These are phyloP conservation scores for Drosophila seclusa DNA, from an alignment of 2,888 invertebrate genomes.

Conservation along the genomic window DNA sequence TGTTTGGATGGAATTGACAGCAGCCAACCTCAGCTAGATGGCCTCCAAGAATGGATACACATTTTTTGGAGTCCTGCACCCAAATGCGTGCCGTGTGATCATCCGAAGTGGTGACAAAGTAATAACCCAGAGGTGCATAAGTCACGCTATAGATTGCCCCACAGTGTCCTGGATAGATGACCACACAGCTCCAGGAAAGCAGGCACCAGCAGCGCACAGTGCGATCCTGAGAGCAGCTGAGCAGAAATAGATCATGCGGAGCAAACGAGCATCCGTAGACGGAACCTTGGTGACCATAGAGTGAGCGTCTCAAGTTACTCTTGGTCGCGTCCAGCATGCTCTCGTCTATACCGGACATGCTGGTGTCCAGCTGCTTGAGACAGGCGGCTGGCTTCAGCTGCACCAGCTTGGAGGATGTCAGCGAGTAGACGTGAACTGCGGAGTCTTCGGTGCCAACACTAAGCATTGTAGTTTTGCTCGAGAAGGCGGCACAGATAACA, in stretches of 20 bases:
- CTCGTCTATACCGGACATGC: slow-evolving; percentile 47
- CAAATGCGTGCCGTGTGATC: slow-evolving; percentile 64
- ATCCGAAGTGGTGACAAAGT: slow-evolving; percentile 56
- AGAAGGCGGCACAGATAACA: slow-evolving; percentile 55
- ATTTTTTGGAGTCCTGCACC: slow-evolving; percentile 49
- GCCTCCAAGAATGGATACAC: slow-evolving; percentile 46
- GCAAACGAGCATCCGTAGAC: slow-evolving; percentile 50
- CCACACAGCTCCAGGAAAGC: slow-evolving; percentile 63
- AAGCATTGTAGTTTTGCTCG: slow-evolving; percentile 47
- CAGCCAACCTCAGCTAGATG: slow-evolving; percentile 52
- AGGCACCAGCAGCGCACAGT: slow-evolving; percentile 66
- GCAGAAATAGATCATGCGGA: slow-evolving; percentile 48
- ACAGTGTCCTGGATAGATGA: slow-evolving; percentile 62
- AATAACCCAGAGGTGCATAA: slow-evolving; percentile 60
- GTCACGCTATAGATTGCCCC: slow-evolving; percentile 40
- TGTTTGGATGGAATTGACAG: slow-evolving; percentile 64
- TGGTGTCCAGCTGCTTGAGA: slow-evolving; percentile 34
- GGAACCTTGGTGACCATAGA: slow-evolving; percentile 57
- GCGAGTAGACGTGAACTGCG: slow-evolving; percentile 44
- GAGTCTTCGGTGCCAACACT: slow-evolving; percentile 50
- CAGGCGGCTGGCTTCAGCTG: slow-evolving; percentile 48
- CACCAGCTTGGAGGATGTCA: slow-evolving; percentile 49
- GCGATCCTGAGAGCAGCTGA: slow-evolving; percentile 57
- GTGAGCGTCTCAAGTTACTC: slow-evolving; percentile 19
- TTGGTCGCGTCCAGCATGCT: slow-evolving; percentile 45